These are phyloP conservation scores for Choristoneura fumiferana DNA, from an alignment of 1,140 invertebrate genomes.

Conservation along the genomic window DNA sequence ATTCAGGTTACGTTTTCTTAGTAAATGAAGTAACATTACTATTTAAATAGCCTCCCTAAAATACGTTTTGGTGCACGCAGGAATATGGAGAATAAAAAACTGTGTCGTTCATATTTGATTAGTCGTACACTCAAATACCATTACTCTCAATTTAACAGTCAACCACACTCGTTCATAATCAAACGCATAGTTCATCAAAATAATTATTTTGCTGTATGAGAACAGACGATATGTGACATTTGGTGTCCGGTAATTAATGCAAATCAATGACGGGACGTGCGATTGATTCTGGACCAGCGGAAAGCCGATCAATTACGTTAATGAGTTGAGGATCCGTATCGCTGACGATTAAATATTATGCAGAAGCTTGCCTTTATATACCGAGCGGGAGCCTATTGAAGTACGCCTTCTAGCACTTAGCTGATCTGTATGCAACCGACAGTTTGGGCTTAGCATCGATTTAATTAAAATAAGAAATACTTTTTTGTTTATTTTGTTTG, in stretches of 20 bases:
- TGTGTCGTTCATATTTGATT: no score
- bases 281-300: slow-evolving; percentile 72
- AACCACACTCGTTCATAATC: slow-evolving; percentile 40
- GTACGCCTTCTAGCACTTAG: slow-evolving; percentile 35
- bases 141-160: no score
- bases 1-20: no score
- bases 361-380: slow-evolving; percentile 66
- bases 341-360: slow-evolving; percentile 71
- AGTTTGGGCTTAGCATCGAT: no score
- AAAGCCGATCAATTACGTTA: slow-evolving; percentile 77
- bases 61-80: no score
- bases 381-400: slow-evolving; percentile 39
- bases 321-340: slow-evolving; percentile 70
- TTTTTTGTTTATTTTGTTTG: no score
- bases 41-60: no score
- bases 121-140: no score
- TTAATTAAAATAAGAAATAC: no score
- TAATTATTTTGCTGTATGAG: slow-evolving; percentile 64
- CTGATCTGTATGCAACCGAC: slow-evolving; percentile 16
- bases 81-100: no score
- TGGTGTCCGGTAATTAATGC: slow-evolving; percentile 68
- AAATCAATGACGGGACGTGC: slow-evolving; percentile 71
- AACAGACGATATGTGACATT: slow-evolving; percentile 64
- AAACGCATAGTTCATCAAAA: slow-evolving; percentile 60
- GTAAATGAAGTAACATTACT: no score